These are phyloP conservation scores for Morinoia aosen DNA, from an alignment of 2,888 invertebrate genomes.

Conservation along the genomic window DNA sequence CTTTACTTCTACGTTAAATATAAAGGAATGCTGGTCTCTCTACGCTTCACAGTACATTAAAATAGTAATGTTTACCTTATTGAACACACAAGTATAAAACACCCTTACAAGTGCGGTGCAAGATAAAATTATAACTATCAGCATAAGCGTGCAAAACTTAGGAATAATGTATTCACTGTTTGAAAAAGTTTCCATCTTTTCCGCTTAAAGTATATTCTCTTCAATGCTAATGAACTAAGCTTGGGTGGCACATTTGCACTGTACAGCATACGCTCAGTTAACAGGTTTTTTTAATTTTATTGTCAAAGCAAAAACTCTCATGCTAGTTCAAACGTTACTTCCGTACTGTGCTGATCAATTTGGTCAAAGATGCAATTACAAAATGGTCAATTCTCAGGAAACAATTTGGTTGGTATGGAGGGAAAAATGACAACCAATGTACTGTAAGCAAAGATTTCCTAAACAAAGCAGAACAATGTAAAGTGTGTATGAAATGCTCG, in stretches of 20 bases:
- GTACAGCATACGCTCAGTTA: neutral
- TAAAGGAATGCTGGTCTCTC: too few relatives aligned
- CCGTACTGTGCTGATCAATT: neutral
- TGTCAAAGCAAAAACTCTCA: neutral
- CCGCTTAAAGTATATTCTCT: too few relatives aligned
- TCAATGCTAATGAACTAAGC: neutral
- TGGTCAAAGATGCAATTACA: neutral
- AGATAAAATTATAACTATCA: too few relatives aligned
- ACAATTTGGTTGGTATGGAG: neutral
- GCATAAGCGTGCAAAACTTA: too few relatives aligned
- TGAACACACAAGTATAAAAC: too few relatives aligned
- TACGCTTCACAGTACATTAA: too few relatives aligned
- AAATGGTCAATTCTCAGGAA: neutral
- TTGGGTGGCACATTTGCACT: neutral
- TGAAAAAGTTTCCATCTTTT: too few relatives aligned
- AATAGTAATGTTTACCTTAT: too few relatives aligned
- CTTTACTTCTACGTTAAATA: too few relatives aligned
- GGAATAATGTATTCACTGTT: too few relatives aligned
- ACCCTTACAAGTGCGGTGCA: too few relatives aligned
- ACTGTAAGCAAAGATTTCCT: neutral
- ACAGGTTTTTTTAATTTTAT: neutral
- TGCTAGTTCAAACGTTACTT: neutral
- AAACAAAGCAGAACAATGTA: neutral
- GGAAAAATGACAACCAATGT: neutral
- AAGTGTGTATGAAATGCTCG: neutral